Base-by-base conservation (phyloP, 2,888 invertebrate genomes). In the Temnothorax rugatulus region DNA sequence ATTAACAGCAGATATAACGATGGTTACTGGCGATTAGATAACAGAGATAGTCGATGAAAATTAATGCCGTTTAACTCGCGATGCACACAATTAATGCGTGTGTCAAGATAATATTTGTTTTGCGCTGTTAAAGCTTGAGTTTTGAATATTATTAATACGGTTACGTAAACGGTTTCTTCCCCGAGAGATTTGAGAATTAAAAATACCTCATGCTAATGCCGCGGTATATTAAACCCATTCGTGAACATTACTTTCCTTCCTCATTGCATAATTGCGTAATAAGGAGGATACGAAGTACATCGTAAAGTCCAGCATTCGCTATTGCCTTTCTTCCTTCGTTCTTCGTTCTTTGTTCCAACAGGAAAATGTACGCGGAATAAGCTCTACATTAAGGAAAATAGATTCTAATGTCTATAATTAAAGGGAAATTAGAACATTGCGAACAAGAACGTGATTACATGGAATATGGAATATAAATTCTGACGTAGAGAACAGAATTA, bases 191-290 rank as follows among this genome's bases (percentile, higher is more conserved):
- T 7, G 13, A n/a, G 21, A 71, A 81, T 81, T 73, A 73, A 73
- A 81, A 73, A 59, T 81, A 57, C n/a, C 15, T 57, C 15, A 57
- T 44, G 57, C 57, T 54, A 79, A 79, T 69, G 44, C 44, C 29
- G 34, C 34, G 71, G 57, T 57, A 71, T 79, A 71, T 79, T 79
- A 57, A 79, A 71, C 57, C 29, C 79, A 71, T 79, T 79, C 34
- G 47, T 29, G 38, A 73, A 59, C 79, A 47, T 81, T 47, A 73
- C 47, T 73, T 47, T 34, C 54, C 73, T 54, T 38, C 25, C n/a
- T 13, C 34, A 38, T 73, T 54, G 73, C 59, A 47, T 73, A 71
- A 81, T 81, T 81, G 34, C 34, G 73, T 59, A 59, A 73, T 47
- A 73, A 81, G 79, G 69, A 69, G 69, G 44, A 54, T 44, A 69